phyloP scores from a whole-genome alignment of 2,797 vertebrate genomes.

The Balearica regulorum region DNA sequence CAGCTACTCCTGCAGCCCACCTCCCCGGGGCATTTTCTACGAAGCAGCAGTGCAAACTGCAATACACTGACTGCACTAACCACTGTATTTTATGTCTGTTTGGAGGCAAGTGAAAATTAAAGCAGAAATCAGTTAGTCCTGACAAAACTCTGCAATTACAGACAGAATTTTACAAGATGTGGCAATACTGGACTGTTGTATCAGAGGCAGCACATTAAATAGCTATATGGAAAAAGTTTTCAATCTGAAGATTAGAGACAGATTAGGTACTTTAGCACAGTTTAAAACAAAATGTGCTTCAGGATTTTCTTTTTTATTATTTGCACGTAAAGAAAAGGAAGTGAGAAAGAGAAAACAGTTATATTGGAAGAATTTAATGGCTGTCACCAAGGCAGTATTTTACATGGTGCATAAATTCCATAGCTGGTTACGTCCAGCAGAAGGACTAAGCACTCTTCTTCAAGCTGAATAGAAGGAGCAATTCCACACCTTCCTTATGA shows the following conservation, averaged over 20 bases:
- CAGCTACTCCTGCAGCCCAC: not conserved
- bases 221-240: not conserved
- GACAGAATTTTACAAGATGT: not conserved
- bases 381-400: not conserved
- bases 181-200: not conserved
- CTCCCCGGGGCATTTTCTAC: not conserved
- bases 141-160: not conserved
- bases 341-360: not conserved
- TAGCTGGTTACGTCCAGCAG: not conserved
- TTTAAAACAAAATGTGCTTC: not conserved
- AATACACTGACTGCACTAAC: not conserved
- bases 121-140: not conserved
- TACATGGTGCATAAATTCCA: not conserved
- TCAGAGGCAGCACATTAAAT: not conserved
- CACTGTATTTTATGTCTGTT: rapidly evolving
- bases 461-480: not conserved
- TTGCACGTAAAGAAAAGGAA: not conserved
- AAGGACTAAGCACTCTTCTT: not conserved
- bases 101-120: not conserved
- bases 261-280: not conserved
- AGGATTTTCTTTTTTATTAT: not conserved
- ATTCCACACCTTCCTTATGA: not conserved
- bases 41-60: not conserved
- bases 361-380: not conserved
- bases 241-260: not conserved